Evolutionary conservation across 2,888 invertebrate genomes (phyloP).

Genomic region (Meteorus colon): DNA sequence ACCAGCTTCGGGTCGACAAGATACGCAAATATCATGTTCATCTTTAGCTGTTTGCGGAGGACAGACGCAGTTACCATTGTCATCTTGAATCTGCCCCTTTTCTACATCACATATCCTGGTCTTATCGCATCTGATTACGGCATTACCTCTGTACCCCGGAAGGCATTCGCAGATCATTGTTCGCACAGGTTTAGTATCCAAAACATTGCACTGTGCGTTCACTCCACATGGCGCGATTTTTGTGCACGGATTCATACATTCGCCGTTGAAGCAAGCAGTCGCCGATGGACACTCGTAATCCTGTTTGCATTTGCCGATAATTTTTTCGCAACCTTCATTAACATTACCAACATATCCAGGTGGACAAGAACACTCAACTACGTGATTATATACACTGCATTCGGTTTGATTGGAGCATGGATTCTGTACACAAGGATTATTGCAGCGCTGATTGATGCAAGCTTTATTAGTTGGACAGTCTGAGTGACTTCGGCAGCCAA

Average conservation of each 20-base stretch:
- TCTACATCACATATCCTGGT: slow-evolving; percentile 79
- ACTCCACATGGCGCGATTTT: slow-evolving; percentile 86
- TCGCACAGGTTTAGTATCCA: slow-evolving; percentile 87
- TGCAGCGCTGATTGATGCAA: slow-evolving; percentile 87
- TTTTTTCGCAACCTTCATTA: slow-evolving; percentile 78
- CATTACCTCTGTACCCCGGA: slow-evolving; percentile 90
- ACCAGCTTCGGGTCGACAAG: slow-evolving; percentile 83
- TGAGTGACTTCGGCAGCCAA: slow-evolving; percentile 85
- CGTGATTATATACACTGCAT: slow-evolving; percentile 85
- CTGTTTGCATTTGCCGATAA: slow-evolving; percentile 77
- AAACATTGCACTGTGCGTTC: slow-evolving; percentile 85
- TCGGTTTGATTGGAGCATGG: slow-evolving; percentile 83
- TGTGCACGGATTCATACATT: slow-evolving; percentile 89
- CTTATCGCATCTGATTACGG: slow-evolving; percentile 87
- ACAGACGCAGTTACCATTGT: slow-evolving; percentile 83
- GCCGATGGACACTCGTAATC: slow-evolving; percentile 89
- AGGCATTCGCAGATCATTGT: slow-evolving; percentile 93
- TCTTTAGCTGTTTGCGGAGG: slow-evolving; percentile 85
- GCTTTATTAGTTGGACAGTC: slow-evolving; percentile 88
- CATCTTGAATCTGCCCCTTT: slow-evolving; percentile 80
- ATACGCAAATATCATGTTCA: slow-evolving; percentile 84
- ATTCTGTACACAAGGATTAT: slow-evolving; percentile 83
- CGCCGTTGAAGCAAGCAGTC: slow-evolving; percentile 86
- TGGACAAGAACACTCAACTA: slow-evolving; percentile 87
- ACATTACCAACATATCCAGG: slow-evolving; percentile 82